Conservation (phyloP, 2,797 vertebrate genomes). For the Heteromormyrus szaboi region DNA sequence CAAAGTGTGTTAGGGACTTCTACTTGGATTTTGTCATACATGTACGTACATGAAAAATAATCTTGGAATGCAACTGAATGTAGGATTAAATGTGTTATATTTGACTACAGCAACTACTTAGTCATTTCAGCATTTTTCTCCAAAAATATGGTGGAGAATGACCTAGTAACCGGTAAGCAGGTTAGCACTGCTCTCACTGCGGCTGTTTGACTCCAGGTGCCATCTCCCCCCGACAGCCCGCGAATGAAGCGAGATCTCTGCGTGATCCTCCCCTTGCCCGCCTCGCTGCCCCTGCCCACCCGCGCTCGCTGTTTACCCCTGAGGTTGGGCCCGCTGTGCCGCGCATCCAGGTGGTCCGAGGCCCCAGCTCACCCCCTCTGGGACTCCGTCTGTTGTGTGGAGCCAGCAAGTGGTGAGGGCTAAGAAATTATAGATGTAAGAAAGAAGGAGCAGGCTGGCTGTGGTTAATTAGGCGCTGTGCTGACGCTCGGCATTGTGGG, state of each 20-base stretch:
- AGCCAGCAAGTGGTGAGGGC: neutral
- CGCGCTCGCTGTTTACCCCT: neutral
- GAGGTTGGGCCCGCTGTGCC: neutral
- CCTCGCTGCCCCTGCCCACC: neutral
- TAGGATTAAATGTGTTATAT: neutral
- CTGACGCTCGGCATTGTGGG: conserved; percentile 6
- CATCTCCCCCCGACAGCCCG: neutral
- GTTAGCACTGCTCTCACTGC: neutral
- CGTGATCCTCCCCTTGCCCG: neutral
- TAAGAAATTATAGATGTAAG: conserved; percentile 11
- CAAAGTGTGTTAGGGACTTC: neutral
- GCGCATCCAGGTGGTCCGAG: conserved; percentile 13
- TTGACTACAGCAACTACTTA: neutral
- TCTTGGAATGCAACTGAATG: neutral
- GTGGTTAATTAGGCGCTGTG: conserved; percentile 16
- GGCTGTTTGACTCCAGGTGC: neutral
- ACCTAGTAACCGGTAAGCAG: neutral
- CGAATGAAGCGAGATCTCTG: neutral
- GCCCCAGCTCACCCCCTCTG: neutral
- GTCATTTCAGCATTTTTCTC: neutral
- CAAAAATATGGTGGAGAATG: neutral
- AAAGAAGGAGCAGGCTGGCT: neutral
- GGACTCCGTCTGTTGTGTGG: conserved; percentile 2
- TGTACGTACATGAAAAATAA: neutral
- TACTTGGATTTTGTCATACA: neutral